Evolutionary conservation across 2,888 invertebrate genomes (phyloP), one percentile per base, ranked within the genome.

Genomic region (Andrena bicolor): DNA sequence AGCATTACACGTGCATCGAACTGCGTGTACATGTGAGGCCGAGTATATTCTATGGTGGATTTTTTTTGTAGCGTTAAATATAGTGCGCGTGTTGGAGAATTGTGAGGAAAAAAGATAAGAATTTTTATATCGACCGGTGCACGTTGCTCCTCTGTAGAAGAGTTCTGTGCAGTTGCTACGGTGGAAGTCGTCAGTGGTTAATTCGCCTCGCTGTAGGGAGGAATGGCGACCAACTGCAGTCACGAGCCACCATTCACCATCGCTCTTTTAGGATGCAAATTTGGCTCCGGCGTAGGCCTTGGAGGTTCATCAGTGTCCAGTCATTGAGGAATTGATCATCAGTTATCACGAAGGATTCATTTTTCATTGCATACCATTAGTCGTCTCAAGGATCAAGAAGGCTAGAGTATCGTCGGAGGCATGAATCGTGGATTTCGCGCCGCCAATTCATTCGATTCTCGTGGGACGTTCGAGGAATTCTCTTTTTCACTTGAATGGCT

Each of bases 281-380:
- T 53, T 53, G 2, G 64, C 23, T 53, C 65, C n/a, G 65, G 53
- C 10, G 30, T 13, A 56, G 23, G 51, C 32, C 53, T 70, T 10
- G 28, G 60, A 30, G 70, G 28, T 60, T 73, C 16, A 35, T 53
- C 28, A 32, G 32, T n/a, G 53, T 65, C 65, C 41, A 65, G 30
- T 51, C 28, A 56, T 65, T 73, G 49, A 32, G 20, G 23, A 35
- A 5, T 23, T 41, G 28, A 32, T 35, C 20, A 41, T 41, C 13
- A 35, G 48, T 74, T 75, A 60, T 60, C 32, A 3, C 56, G 49
- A 2, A 49, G 16, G 49, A 60, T 49, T 49, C 32, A 75, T 49
- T 60, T 75, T 68, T 75, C 60, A 35, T 75, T 20, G 8, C 48
- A 58, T 20, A 13, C 68, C n/a, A 68, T 20, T 49, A 58, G 65